Evolutionary conservation across 30 jellyfish, hydroid and myxozoan species (phyloP), one percentile per base, ranked within the genome.

Genomic region (Phacellophora camtschatica): DNA sequence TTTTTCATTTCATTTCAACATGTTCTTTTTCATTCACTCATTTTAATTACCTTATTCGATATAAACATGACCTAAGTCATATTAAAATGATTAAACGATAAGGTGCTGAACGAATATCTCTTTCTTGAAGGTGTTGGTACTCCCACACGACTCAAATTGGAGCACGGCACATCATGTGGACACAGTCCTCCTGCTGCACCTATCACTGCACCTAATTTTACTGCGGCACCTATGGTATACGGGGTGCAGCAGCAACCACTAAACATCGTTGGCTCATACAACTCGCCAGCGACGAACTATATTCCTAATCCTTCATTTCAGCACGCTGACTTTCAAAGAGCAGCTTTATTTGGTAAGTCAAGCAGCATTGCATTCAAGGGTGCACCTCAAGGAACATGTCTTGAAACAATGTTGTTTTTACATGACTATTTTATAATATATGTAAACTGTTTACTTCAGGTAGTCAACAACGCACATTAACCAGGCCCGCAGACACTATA

Each of bases 101-200:
- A n/a, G n/a, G n/a, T n/a, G n/a, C n/a, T n/a, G n/a, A n/a, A n/a
- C n/a, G n/a, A n/a, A n/a, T n/a, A n/a, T 46, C 28, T 46, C 59
- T 46, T 46, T 46, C 20, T 46, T 28, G 57, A 28, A 88, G 97
- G 97, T 20, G 90, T 88, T 42, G 97, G 97, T 6, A 88, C 97
- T 9, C 97, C 97, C 10, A 88, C 97, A 37, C 63, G 97, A 68
- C 66, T 76, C 82, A 88, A 88, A 51, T 73, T 59, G 25, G 96
- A 85, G 77, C 88, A 69, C 25, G 81, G 59, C 25, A 41, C 75
- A 28, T 19, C 75, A 3, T 85, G 96, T 39, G 83, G 82, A 1
- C 90, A 85, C 22, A 73, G 83, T 51, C 82, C 90, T 9, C 88
- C 91, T 0, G 77, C 91, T 4, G 77, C 61, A 27, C 65, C 33